Evolutionary conservation across 2,888 invertebrate species (phyloP), one percentile per base, ranked within the genome.

Genomic region (Acleris emargana): DNA sequence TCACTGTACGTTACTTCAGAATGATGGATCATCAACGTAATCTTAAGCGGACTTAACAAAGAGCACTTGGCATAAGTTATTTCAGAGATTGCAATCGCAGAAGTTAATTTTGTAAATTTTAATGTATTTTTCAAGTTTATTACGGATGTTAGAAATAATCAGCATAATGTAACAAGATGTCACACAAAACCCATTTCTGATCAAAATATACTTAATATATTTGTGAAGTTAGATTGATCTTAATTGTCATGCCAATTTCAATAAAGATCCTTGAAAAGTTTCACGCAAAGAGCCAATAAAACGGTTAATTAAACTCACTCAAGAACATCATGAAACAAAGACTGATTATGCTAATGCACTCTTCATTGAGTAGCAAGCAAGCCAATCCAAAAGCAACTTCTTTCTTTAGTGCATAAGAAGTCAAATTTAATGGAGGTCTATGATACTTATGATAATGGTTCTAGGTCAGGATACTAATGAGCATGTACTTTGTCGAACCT

Each of bases 401-500:
- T 18, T 54, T 50, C 5, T 16, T 18, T 28, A 16, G 18, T 7
- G 11, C 5, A 69, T 73, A 73, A 73, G 68, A 67, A 59, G 60
- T 57, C 38, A 59, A 73, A 69, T 75, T 49, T 67, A 52, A 63
- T 72, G 70, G 58, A 47, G 63, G 45, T 32, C 3, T 32, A 32
- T 32, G 32, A 32, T 32, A 32, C 51, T 47, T 52, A 62, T 55
- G 63, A 68, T 74, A 71, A 72, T 71, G 63, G 68, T 71, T 71
- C 51, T 72, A 78, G 79, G 80, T 83, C 83, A 82, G 76, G 78
- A 80, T 68, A 77, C 80, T 73, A 71, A 73, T 71, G 79, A 79
- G 77, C 76, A 82, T 76, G 75, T 79, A 80, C 78, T 76, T 79
- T 79, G 81, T 81, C 74, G 67, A 76, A 73, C 76, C 83, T 80